A percentile compares a stretch with the other conserved stretches of the same genome.
Conservation (phyloP, 2,797 vertebrate genomes). For the Cichlasoma orientale region DNA sequence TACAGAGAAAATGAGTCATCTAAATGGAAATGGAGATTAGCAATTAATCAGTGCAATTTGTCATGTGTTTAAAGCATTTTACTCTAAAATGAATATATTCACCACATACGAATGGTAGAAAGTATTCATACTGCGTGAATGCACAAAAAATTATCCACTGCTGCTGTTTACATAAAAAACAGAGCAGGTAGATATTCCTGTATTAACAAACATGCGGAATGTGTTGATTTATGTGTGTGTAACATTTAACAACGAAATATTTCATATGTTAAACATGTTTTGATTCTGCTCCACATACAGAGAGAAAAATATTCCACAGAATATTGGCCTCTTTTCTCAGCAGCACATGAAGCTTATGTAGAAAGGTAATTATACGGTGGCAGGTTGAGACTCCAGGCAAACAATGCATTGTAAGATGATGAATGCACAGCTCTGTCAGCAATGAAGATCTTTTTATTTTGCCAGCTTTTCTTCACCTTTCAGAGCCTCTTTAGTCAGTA, state of each 20-base stretch:
- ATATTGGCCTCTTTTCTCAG: constrained; percentile 23
- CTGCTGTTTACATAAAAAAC: background rate
- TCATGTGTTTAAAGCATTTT: background rate
- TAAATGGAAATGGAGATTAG: constrained; percentile 2
- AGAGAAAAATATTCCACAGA: background rate
- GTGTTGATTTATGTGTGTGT: background rate
- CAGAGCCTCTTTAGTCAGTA: constrained; percentile 10
- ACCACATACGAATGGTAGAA: background rate
- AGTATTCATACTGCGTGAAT: background rate
- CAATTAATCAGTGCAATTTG: constrained; percentile 9
- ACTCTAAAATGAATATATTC: background rate
- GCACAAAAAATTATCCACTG: background rate
- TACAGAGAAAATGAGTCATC: background rate
- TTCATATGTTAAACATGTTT: constrained; percentile 30
- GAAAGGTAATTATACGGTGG: constrained; percentile 28
- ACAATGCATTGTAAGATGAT: constrained; percentile 29
- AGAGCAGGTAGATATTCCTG: background rate
- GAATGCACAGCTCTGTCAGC: constrained; percentile 20
- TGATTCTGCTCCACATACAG: constrained; percentile 5
- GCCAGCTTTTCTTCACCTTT: constrained; percentile 23
- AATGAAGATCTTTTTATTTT: constrained; percentile 35
- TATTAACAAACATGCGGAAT: background rate
- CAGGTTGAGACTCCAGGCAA: constrained; percentile 22
- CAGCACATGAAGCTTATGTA: constrained; percentile 10
- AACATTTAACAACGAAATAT: background rate